phyloP scores from a whole-genome alignment of 2,888 invertebrate species.

The Mythimna vitellina region DNA sequence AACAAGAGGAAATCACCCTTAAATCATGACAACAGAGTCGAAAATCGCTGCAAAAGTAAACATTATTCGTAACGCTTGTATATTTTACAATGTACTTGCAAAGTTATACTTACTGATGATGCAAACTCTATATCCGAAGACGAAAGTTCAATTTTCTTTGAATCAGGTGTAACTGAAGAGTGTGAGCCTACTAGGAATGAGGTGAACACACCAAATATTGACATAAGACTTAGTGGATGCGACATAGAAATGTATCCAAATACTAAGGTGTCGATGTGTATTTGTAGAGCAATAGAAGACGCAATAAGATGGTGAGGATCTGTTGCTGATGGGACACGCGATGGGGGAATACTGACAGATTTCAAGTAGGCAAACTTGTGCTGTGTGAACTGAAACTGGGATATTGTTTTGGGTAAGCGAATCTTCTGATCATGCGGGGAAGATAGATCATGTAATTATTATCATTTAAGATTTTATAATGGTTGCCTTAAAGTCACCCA shows the following conservation, averaged over 20 bases:
- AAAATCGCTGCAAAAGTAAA: constrained; percentile 72
- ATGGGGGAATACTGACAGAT: constrained; percentile 56
- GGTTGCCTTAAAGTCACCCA: too few relatives aligned
- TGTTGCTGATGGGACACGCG: constrained; percentile 57
- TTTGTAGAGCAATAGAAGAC: constrained; percentile 84
- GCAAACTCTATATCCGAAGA: constrained; percentile 1
- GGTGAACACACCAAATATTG: constrained; percentile 85
- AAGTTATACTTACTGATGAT: constrained; percentile 34
- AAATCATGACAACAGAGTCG: constrained; percentile 70
- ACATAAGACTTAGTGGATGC: constrained; percentile 83
- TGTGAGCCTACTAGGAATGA: constrained; percentile 76
- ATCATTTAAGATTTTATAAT: background rate
- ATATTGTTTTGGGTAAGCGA: constrained; percentile 34
- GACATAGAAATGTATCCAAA: constrained; percentile 86
- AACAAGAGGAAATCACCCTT: constrained; percentile 68
- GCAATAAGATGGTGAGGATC: constrained; percentile 74
- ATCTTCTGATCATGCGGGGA: constrained; percentile 2
- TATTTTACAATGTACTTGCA: constrained; percentile 65
- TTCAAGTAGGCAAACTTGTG: constrained; percentile 52
- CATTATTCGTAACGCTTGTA: constrained; percentile 73
- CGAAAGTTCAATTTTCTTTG: constrained; percentile 51
- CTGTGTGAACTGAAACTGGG: background rate
- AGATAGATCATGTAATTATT: background rate
- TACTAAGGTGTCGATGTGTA: constrained; percentile 84
- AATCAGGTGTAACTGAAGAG: constrained; percentile 9